Percentiles rank a stretch among this genome's conserved stretches.
Evolutionary conservation across 2,113 vertebrate genomes (phyloP).

Genomic region (Eubucco bourcierii): DNA sequence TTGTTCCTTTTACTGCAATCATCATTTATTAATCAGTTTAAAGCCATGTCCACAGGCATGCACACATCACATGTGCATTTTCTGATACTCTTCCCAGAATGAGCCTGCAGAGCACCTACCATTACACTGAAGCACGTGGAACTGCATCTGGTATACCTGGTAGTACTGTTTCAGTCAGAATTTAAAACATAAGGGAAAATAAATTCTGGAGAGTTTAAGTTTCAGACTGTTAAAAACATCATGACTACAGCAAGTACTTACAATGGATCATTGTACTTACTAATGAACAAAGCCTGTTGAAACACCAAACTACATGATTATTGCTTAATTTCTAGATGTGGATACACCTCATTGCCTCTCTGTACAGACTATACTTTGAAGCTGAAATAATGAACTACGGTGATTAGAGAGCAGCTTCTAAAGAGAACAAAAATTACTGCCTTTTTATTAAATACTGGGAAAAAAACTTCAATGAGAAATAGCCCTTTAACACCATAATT

Average conservation of each 20-base stretch:
- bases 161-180: background rate
- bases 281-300: conserved; percentile 62
- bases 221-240: conserved; percentile 47
- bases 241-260: conserved; percentile 48
- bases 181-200: too few relatives aligned
- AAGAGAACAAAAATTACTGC: conserved; percentile 37
- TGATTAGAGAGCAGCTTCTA: conserved; percentile 49
- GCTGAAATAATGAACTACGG: conserved; percentile 61
- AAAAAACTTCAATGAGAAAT: background rate
- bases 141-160: background rate
- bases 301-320: conserved; percentile 64
- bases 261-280: conserved; percentile 61
- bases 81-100: background rate
- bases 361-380: conserved; percentile 57
- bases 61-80: background rate
- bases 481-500: conserved; percentile 7
- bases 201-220: background rate
- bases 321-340: conserved; percentile 66
- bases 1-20: background rate
- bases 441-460: conserved; percentile 27
- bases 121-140: background rate
- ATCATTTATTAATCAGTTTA: background rate
- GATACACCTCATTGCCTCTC: conserved; percentile 61
- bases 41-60: accelerated
- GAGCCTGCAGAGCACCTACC: background rate